Percentiles rank a stretch among this genome's conserved stretches.
These are phyloP conservation scores for Furcifer pardalis DNA, from an alignment of 2,797 vertebrate genomes.

Conservation along the genomic window DNA sequence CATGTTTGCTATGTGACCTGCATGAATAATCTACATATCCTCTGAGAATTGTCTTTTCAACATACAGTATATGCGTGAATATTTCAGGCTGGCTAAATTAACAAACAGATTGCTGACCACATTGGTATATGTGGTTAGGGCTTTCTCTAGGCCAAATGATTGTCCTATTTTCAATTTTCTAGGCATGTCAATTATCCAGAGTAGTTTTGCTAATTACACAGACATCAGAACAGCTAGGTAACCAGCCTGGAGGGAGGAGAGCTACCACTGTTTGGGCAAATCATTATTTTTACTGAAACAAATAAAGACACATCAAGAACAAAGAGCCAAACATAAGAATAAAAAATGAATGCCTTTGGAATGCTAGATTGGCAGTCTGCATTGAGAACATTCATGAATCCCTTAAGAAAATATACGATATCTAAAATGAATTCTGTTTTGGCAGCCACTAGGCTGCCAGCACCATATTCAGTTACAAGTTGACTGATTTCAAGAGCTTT, in stretches of 20 bases:
- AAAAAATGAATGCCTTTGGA: slow-evolving; percentile 40
- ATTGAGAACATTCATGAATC: slow-evolving; percentile 27
- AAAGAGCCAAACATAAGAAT: no score
- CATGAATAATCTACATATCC: not conserved
- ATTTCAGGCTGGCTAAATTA: slow-evolving; percentile 67
- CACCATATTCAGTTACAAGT: slow-evolving; percentile 43
- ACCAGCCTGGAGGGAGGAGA: slow-evolving; percentile 56
- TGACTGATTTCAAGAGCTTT: not conserved
- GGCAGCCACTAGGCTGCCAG: slow-evolving; percentile 19
- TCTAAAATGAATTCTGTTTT: slow-evolving; percentile 38
- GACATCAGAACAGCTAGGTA: slow-evolving; percentile 64
- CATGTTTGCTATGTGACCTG: not conserved
- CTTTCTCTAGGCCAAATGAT: slow-evolving; percentile 70
- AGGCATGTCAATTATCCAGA: slow-evolving; percentile 68
- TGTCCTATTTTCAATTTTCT: slow-evolving; percentile 72
- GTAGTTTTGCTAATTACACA: slow-evolving; percentile 72
- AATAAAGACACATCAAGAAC: slow-evolving; percentile 41
- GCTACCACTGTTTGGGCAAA: slow-evolving; percentile 11
- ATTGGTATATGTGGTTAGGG: slow-evolving; percentile 46
- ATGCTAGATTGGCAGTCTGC: slow-evolving; percentile 30
- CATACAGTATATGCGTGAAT: slow-evolving; percentile 64
- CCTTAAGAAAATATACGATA: slow-evolving; percentile 8
- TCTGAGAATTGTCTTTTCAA: slow-evolving; percentile 39
- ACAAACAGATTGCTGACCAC: slow-evolving; percentile 70
- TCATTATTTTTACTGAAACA: slow-evolving; percentile 45